Percentiles rank a stretch among this genome's conserved stretches.
These are phyloP conservation scores for Chironomus riparius DNA, from an alignment of 2,888 invertebrate genomes.

Conservation along the genomic window DNA sequence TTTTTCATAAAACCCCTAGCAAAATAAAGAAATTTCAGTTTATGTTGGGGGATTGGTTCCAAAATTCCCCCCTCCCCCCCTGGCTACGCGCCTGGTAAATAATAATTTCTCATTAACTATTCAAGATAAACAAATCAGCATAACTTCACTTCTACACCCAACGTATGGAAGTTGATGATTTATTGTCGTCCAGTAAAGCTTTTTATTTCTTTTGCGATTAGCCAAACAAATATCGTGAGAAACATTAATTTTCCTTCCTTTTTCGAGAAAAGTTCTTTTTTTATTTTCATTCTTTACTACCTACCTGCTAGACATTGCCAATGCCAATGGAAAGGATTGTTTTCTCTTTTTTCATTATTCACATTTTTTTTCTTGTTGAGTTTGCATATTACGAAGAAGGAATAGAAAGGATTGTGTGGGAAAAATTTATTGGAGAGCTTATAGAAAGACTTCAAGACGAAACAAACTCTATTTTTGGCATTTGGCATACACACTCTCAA, in stretches of 20 bases:
- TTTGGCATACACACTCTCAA: neutral
- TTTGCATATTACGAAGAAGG: neutral
- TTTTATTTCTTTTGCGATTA: no score
- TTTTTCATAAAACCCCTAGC: no score
- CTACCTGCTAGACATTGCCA: neutral
- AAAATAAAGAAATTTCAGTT: no score
- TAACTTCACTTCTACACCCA: neutral
- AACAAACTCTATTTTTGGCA: neutral
- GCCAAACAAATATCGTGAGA: conserved; percentile 18
- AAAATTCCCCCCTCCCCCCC: no score
- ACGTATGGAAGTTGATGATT: neutral
- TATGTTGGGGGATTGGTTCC: no score
- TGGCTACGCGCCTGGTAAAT: no score
- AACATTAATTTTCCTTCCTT: conserved; percentile 12
- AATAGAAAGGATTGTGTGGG: neutral
- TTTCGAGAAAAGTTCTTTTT: neutral
- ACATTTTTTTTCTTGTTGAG: neutral
- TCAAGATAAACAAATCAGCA: no score
- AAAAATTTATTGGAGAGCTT: neutral
- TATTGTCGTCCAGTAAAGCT: no score
- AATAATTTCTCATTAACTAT: no score
- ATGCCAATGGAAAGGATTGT: neutral
- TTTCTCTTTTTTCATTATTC: neutral
- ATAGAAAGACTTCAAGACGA: neutral
- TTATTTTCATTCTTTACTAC: neutral